phyloP scores from a whole-genome alignment of 2,797 vertebrate species.

The Hylomyscus alleni region DNA sequence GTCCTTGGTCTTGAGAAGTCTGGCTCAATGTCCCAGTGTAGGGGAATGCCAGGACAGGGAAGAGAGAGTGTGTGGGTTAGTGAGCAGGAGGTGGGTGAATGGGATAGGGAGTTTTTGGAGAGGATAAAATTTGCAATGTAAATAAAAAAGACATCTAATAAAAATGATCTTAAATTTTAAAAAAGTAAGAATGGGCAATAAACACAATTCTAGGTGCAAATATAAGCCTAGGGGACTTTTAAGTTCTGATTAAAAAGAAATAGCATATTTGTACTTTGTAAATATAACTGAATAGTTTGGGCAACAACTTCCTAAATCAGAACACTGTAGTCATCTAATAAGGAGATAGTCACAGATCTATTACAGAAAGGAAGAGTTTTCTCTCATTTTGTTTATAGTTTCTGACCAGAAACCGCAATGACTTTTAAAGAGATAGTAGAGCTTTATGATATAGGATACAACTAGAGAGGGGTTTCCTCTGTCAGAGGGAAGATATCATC shows the following conservation, averaged over 20 bases:
- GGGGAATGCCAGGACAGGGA: too few species aligned
- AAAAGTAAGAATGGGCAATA: not conserved
- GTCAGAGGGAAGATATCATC: not conserved
- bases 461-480: not conserved
- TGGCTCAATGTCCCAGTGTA: too few species aligned
- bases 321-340: not conserved
- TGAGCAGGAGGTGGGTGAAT: too few species aligned
- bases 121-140: too few species aligned
- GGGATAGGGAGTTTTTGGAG: too few species aligned
- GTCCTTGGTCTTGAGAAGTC: too few species aligned
- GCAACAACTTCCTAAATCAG: not conserved
- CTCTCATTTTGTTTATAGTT: slow-evolving; percentile 34
- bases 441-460: not conserved
- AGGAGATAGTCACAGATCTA: slow-evolving; percentile 5
- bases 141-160: too few species aligned
- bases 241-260: not conserved
- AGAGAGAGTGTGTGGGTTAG: too few species aligned
- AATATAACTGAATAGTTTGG: slow-evolving; percentile 12
- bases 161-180: too few species aligned
- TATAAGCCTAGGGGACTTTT: not conserved
- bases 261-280: not conserved
- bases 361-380: slow-evolving; percentile 26
- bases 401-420: not conserved
- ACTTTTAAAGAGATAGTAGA: not conserved
- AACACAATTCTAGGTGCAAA: too few species aligned